A percentile compares a stretch with the other conserved stretches of the same genome.
Evolutionary conservation across 2,797 vertebrate genomes (phyloP).

Genomic region (Mergus octosetaceus): DNA sequence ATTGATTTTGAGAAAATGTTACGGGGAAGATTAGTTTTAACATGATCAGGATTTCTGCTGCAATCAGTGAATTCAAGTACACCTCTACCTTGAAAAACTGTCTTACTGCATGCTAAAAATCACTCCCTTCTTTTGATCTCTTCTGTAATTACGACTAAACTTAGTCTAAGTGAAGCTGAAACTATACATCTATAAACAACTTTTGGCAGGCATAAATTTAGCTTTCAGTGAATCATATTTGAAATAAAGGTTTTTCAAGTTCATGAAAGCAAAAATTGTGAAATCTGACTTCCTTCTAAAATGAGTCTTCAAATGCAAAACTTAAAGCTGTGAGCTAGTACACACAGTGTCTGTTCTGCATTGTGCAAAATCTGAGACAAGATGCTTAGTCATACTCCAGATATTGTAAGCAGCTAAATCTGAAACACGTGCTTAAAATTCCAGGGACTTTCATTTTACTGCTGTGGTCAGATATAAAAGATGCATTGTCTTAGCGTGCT

Average conservation of each 20-base stretch:
- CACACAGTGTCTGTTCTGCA: slow-evolving; percentile 43
- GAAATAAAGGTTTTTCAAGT: background rate
- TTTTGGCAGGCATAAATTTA: background rate
- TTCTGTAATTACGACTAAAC: background rate
- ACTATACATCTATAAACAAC: background rate
- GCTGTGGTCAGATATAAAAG: slow-evolving; percentile 57
- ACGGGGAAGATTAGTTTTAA: background rate
- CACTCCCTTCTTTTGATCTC: background rate
- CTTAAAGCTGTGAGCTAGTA: background rate
- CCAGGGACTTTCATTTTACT: slow-evolving; percentile 57
- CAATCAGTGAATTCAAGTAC: background rate
- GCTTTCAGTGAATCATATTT: background rate
- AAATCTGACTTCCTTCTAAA: slow-evolving; percentile 13
- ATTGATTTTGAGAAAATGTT: background rate
- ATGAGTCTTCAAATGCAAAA: background rate
- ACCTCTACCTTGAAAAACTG: background rate
- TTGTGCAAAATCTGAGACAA: slow-evolving; percentile 43
- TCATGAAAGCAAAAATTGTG: background rate
- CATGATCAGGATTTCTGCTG: background rate
- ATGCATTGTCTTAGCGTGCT: slow-evolving; percentile 54
- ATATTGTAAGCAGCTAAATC: slow-evolving; percentile 66
- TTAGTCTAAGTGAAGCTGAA: background rate
- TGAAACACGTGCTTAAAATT: slow-evolving; percentile 70
- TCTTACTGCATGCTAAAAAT: background rate
- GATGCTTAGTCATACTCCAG: slow-evolving; percentile 69